Evolutionary conservation across 2,113 vertebrate species (phyloP), one percentile per base, ranked within the genome.

Genomic region (Cheilinus undulatus): DNA sequence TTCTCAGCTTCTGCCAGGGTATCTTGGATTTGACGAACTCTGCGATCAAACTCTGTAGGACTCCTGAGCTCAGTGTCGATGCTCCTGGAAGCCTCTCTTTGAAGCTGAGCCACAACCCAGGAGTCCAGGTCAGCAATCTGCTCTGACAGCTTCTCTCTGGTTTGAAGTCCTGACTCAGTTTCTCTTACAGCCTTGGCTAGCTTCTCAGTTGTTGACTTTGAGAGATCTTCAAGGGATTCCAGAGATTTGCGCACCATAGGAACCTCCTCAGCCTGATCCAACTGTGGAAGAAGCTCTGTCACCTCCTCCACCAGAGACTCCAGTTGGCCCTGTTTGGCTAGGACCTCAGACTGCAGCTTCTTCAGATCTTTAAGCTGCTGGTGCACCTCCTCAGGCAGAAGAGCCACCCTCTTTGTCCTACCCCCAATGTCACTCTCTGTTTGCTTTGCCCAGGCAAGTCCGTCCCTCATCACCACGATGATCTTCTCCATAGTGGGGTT

Each of bases 361-460:
- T 96, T 94, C 30, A 95, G 92, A 42, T 83, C 93, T 86, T 89
- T 84, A 70, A 97, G 95, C 84, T 97, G 95, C 20, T 86, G 87
- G 60, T 95, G 89, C 42, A 98, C 92, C 52, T 94, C 90, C 24
- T 92, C 94, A 0, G 96, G 96, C 12, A 96, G 92, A 74, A 99
- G 92, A 7, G 95, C 89, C 40, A 94, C 86, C 56, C 91, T 91
- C 73, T 69, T 83, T 30, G 73, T 80, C 2, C 76, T 73, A 15
- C 93, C 87, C 43, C 91, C 86, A 1, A 93, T 91, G 58, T 91
- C 77, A 15, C 77, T 80, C 73, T 92, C 90, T 1, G 89, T 91
- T 72, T 92, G 92, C 78, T 89, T 96, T 1, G 94, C 91, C 96
- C 95, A 96, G 0, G 88, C 83, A 7, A 95, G 83, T 1, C 92